Percentiles rank a stretch among this genome's conserved stretches.
Conservation (phyloP, 2,113 vertebrate species). For the Emydura subglobosa region DNA sequence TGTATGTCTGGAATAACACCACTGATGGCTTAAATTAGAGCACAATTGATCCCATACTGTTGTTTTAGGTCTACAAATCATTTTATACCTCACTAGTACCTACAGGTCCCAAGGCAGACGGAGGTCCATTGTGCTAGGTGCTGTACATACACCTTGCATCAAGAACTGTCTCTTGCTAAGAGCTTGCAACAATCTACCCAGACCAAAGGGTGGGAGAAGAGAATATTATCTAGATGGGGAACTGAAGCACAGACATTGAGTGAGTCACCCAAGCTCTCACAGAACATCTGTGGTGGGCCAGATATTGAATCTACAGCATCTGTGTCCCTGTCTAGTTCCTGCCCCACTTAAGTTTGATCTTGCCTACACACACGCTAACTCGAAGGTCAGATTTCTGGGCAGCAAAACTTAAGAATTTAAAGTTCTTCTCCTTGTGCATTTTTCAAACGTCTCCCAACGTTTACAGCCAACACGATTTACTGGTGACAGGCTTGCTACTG, state of each 20-base stretch:
- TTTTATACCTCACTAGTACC: rapidly evolving
- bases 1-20: not conserved
- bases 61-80: not conserved
- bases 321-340: not conserved
- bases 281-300: not conserved
- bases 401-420: not conserved
- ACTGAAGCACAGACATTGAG: not conserved
- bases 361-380: not conserved
- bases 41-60: not conserved
- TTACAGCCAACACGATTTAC: not conserved
- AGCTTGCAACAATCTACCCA: not conserved
- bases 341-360: not conserved
- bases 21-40: not conserved
- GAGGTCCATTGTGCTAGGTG: not conserved
- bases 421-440: not conserved
- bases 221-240: not conserved
- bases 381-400: not conserved
- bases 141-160: not conserved
- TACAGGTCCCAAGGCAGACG: not conserved
- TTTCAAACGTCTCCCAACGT: not conserved
- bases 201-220: not conserved
- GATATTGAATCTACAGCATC: not conserved
- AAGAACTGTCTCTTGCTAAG: not conserved
- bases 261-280: not conserved
- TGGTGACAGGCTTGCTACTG: not conserved